These are phyloP conservation scores for Cephonodes hylas DNA, from an alignment of 2,888 invertebrate genomes.

Conservation along the genomic window DNA sequence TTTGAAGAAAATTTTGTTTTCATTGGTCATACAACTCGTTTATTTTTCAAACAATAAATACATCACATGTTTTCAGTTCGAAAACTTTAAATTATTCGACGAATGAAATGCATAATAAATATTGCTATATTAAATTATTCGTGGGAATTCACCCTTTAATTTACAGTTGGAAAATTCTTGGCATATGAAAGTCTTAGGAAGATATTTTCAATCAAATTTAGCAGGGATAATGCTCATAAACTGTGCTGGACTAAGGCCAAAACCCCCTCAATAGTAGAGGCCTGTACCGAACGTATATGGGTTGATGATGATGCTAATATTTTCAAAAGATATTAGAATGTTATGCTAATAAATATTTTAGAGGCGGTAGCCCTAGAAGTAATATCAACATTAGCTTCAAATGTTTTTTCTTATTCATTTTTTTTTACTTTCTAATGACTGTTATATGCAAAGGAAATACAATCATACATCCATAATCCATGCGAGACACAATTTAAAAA, in stretches of 20 bases:
- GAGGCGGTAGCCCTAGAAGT: too few relatives aligned
- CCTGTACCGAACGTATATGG: too few relatives aligned
- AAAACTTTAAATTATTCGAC: not conserved
- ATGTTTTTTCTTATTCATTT: too few relatives aligned
- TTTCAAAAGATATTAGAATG: too few relatives aligned
- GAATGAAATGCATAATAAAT: constrained; percentile 4
- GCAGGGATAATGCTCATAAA: too few relatives aligned
- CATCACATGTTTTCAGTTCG: not conserved
- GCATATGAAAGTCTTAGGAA: not conserved
- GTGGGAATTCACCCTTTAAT: not conserved
- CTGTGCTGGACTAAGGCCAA: too few relatives aligned
- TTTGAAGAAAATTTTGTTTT: too few relatives aligned
- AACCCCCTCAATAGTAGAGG: too few relatives aligned
- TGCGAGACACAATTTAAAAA: not conserved
- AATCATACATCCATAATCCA: not conserved
- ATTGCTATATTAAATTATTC: not conserved
- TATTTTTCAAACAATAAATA: not conserved
- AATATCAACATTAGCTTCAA: too few relatives aligned
- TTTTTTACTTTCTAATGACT: not conserved
- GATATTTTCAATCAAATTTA: not conserved
- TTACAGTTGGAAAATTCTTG: not conserved
- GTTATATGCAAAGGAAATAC: not conserved
- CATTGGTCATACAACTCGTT: too few relatives aligned
- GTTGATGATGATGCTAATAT: too few relatives aligned
- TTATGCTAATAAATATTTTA: too few relatives aligned